Evolutionary conservation across 2,797 vertebrate species (phyloP).

Genomic region (Coregonus suidteri): DNA sequence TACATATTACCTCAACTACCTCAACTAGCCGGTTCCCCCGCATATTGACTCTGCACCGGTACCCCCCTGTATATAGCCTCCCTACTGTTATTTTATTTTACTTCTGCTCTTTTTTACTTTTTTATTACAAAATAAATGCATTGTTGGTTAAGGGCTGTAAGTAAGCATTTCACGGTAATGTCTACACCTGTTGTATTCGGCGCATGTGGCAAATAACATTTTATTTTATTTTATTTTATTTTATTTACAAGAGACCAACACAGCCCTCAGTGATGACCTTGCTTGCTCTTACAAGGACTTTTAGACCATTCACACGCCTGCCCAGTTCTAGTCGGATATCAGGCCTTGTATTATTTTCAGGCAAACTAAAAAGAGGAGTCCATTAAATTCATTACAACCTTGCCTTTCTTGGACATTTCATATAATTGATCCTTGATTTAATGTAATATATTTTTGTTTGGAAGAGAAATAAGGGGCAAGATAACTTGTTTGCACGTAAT

Average conservation of each 20-base stretch:
- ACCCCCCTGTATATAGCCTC: no score
- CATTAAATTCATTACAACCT: not conserved
- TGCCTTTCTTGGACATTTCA: not conserved
- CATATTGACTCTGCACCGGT: no score
- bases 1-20: no score
- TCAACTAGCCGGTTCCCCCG: no score
- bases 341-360: not conserved
- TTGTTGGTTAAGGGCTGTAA: no score
- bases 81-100: no score
- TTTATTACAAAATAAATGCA: no score
- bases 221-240: no score
- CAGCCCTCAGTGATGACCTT: slow-evolving; percentile 26
- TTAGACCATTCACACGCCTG: not conserved
- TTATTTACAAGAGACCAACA: slow-evolving; percentile 45
- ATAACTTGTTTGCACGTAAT: slow-evolving; percentile 31
- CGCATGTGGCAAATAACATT: no score
- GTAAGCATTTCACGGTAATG: no score
- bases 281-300: slow-evolving; percentile 8
- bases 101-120: no score
- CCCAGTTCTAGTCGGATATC: not conserved
- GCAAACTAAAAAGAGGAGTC: not conserved
- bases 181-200: no score
- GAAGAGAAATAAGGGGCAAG: not conserved
- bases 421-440: slow-evolving; percentile 4
- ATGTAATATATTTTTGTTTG: slow-evolving; percentile 13